Base-by-base conservation (phyloP, 2,797 vertebrate genomes). In the Buceros bicornis region DNA sequence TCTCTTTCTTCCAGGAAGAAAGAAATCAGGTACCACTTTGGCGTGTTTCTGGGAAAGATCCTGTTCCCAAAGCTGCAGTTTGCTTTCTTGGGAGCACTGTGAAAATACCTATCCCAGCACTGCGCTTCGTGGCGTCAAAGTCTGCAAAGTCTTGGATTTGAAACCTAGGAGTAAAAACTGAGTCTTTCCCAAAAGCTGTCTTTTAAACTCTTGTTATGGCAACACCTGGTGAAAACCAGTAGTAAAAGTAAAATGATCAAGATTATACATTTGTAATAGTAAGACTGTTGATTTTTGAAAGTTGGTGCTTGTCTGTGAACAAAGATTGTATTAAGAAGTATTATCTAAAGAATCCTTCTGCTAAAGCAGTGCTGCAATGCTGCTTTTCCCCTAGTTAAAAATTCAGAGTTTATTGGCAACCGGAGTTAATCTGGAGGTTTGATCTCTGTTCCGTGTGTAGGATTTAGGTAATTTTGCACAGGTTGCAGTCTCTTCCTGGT, bases 391-490 rank as follows among this genome's bases (percentile, higher is more conserved):
- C 0, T 2, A 37, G 82, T 94, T 85, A 90, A 90, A 89, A 79
- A 82, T 74, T 78, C 64, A 35, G 35, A 12, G 18, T 86, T 87
- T 94, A 47, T 74, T 93, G 76, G 74, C 73, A 82, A 47, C 19
- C 45, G 50, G 61, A 82, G 72, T 86, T 89, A 92, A 87, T 87
- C 80, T 81, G 61, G 42, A 86, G 62, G 82, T 67, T 87, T 94
- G 90, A 83, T 96, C 85, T 94, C 58, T 96, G 42, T 73, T 90
- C 93, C 71, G n/a, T 81, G 71, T 64, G 37, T 61, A 81, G 77
- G 77, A 90, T 90, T 89, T 90, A 78, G 87, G 74, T 93, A 77
- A 82, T 82, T 95, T 91, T 82, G 76, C 81, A 65, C 82, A 85
- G 73, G 65, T 85, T 93, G 35, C n/a, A 89, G 61, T 89, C 70